Evolutionary conservation across 2,888 invertebrate species (phyloP).

Genomic region (Folsomia manolachei): DNA sequence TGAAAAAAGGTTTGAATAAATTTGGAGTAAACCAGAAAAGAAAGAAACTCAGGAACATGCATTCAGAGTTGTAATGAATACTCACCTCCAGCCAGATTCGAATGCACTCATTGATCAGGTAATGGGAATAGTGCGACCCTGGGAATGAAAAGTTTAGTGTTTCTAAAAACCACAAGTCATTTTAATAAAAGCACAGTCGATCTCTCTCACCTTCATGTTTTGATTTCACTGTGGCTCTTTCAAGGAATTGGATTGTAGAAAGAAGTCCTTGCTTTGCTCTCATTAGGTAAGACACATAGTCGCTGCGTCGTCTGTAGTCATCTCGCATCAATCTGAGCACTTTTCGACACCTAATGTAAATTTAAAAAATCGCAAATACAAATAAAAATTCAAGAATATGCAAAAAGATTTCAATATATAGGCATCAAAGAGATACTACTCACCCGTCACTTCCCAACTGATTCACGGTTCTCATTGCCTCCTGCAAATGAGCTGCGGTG

Average conservation of each 20-base stretch:
- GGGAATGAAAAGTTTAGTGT: too few relatives aligned
- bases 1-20: too few relatives aligned
- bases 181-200: too few relatives aligned
- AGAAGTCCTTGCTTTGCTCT: slow-evolving; percentile 75
- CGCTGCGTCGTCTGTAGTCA: slow-evolving; percentile 72
- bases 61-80: too few relatives aligned
- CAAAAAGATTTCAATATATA: slow-evolving; percentile 1
- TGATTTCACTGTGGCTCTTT: slow-evolving; percentile 61
- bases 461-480: slow-evolving; percentile 75
- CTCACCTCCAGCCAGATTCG: slow-evolving; percentile 79
- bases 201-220: slow-evolving; percentile 68
- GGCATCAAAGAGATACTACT: too few relatives aligned
- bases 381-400: too few relatives aligned
- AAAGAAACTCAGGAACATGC: too few relatives aligned
- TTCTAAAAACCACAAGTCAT: too few relatives aligned
- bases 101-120: slow-evolving; percentile 72
- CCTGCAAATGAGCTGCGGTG: slow-evolving; percentile 74
- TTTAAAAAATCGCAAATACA: slow-evolving; percentile 1
- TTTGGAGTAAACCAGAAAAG: too few relatives aligned
- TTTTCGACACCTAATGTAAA: slow-evolving; percentile 64
- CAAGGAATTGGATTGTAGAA: slow-evolving; percentile 57
- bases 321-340: slow-evolving; percentile 70
- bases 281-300: slow-evolving; percentile 78
- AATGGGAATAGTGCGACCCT: slow-evolving; percentile 71
- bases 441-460: slow-evolving; percentile 66